phyloP scores from a whole-genome alignment of 2,888 invertebrate species.

The Drosophila nr. fundita region DNA sequence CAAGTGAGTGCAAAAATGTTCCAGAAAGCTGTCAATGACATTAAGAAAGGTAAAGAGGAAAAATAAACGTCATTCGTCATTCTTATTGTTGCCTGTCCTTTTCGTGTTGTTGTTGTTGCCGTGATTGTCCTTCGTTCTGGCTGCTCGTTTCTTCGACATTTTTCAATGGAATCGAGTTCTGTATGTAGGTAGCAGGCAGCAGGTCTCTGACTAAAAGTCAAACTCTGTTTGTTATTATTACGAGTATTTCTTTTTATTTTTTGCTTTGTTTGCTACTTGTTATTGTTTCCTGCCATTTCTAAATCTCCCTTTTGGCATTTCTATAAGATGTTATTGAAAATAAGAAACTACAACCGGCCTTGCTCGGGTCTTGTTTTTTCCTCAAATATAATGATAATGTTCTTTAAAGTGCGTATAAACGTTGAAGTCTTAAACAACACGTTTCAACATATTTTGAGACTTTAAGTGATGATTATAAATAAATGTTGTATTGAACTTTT shows the following conservation, averaged over 20 bases:
- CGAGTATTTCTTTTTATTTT: constrained; percentile 28
- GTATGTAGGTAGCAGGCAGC: constrained; percentile 39
- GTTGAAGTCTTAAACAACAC: not conserved
- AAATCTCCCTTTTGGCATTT: constrained; percentile 7
- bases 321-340: constrained; percentile 32
- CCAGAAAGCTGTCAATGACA: constrained; percentile 70
- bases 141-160: constrained; percentile 25
- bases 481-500: not conserved
- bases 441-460: not conserved
- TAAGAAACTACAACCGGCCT: not conserved
- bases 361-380: too few species aligned
- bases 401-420: not conserved
- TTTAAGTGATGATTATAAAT: not conserved
- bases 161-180: constrained; percentile 58
- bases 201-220: constrained; percentile 58
- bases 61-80: constrained; percentile 72
- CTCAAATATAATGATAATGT: not conserved
- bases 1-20: constrained; percentile 55
- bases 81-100: constrained; percentile 54
- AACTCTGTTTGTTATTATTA: constrained; percentile 70
- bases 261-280: constrained; percentile 51
- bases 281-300: constrained; percentile 47
- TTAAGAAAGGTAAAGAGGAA: constrained; percentile 26
- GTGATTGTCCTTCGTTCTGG: constrained; percentile 37
- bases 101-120: constrained; percentile 12